Base-by-base conservation (phyloP, 1,140 invertebrate genomes). In the Atta cephalotes region DNA sequence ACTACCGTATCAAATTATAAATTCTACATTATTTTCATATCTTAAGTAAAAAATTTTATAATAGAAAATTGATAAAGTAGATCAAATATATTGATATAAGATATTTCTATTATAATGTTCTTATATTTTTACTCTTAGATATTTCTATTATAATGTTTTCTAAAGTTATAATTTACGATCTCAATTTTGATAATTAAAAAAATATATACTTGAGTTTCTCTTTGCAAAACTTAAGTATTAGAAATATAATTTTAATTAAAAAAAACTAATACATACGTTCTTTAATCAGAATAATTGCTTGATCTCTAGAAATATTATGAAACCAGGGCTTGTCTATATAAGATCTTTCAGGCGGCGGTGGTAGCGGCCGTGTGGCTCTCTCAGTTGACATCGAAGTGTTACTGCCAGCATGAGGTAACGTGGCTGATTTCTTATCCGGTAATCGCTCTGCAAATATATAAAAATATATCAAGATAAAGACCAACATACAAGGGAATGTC, bases 251-350 rank as follows among this genome's bases (percentile, higher is more conserved):
- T 74, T n/a, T 56, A 35, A 74, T 39, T 16, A 68, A 7, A 66
- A 82, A 72, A 74, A 72, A 60, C 18, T 51, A 28, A 31, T 25
- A 90, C 94, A 86, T 77, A 95, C 94, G 93, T 88, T 94, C 94
- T 94, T 89, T 93, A 21, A 95, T 95, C 35, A 95, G 91, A 71
- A 80, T 63, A 71, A 74, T 93, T 6, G 93, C 94, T 84, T 94
- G 93, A 70, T 95, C 93, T 65, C 95, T 92, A 0, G 93, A 93
- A 3, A 95, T 76, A 87, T 95, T 95, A 56, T 95, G 95, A 74
- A 94, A 95, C 94, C 94, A 95, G n/a, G 94, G 89, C 70, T 93
- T 93, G 21, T 95, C 94, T 31, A 90, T 80, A 77, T 93, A 95
- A 6, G 94, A 93, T 35, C 91, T 92, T 25, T 93, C 93, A 0